A percentile compares a stretch with the other conserved stretches of the same genome.
Conservation (phyloP, 2,113 vertebrate genomes). For the Hemiprocne comata region DNA sequence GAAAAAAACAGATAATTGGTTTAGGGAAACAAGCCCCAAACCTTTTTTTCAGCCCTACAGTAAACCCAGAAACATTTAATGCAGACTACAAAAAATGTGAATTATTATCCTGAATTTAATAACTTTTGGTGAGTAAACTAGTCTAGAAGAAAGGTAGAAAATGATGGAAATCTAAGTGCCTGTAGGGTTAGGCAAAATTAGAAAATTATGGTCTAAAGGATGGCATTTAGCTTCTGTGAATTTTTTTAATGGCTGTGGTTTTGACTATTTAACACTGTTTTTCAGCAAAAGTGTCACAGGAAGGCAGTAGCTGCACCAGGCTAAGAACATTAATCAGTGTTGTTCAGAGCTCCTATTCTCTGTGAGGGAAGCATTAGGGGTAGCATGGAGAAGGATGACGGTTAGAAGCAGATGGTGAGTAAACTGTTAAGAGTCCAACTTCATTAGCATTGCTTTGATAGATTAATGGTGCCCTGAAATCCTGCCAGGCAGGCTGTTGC, state of each 20-base stretch:
- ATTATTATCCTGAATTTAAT: not conserved
- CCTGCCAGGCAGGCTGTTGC: conserved; percentile 58
- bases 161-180: not conserved
- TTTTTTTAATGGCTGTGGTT: not conserved
- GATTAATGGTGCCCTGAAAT: conserved; percentile 67
- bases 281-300: not conserved
- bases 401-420: conserved; percentile 67
- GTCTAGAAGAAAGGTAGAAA: not conserved
- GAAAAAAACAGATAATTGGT: not conserved
- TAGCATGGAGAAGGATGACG: not conserved
- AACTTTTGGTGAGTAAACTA: not conserved
- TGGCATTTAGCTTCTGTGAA: not conserved
- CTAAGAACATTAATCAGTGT: not conserved
- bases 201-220: not conserved
- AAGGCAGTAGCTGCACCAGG: not conserved
- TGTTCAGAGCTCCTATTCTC: conserved; percentile 11
- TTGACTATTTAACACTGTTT: not conserved
- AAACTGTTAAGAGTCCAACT: conserved; percentile 67
- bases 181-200: not conserved
- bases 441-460: conserved; percentile 71
- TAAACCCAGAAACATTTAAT: not conserved
- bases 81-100: not conserved
- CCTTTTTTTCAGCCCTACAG: not conserved
- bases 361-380: not conserved
- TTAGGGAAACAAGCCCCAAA: not conserved